Evolutionary conservation across 92 coral and sea anemone genomes (phyloP).

Genomic region (Phymanthus crucifer): DNA sequence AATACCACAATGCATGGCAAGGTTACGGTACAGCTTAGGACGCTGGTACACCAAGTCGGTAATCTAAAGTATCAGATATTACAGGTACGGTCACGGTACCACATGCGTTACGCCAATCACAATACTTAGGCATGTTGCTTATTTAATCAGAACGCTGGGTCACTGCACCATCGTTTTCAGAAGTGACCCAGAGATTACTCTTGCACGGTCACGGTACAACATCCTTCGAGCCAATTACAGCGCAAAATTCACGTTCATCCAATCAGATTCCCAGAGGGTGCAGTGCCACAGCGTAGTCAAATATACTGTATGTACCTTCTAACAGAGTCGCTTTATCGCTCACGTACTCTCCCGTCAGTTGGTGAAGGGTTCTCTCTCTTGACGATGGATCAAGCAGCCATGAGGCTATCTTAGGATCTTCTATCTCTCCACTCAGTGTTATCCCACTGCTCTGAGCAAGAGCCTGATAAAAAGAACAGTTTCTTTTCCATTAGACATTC

Average conservation of each 20-base stretch:
- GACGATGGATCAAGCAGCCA: slow-evolving; percentile 96
- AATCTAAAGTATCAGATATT: too few species aligned
- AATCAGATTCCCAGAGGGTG: not conserved
- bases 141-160: too few species aligned
- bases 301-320: slow-evolving; percentile 75
- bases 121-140: not conserved
- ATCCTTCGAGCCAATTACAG: not conserved
- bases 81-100: too few species aligned
- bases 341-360: slow-evolving; percentile 72
- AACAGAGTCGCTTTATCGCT: slow-evolving; percentile 65
- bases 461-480: slow-evolving; percentile 38
- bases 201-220: too few species aligned
- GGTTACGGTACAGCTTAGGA: not conserved
- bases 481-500: not conserved
- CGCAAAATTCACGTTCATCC: not conserved
- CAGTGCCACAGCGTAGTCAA: too few species aligned
- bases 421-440: slow-evolving; percentile 65
- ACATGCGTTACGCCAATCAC: not conserved
- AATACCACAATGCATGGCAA: not conserved
- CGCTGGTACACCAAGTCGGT: too few species aligned
- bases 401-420: slow-evolving; percentile 91
- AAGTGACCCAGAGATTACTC: too few species aligned
- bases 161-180: too few species aligned
- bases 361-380: slow-evolving; percentile 79
- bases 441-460: slow-evolving; percentile 77